A percentile compares a stretch with the other conserved stretches of the same genome.
Conservation (phyloP, 2,888 invertebrate species). For the Coenonympha glycerion region DNA sequence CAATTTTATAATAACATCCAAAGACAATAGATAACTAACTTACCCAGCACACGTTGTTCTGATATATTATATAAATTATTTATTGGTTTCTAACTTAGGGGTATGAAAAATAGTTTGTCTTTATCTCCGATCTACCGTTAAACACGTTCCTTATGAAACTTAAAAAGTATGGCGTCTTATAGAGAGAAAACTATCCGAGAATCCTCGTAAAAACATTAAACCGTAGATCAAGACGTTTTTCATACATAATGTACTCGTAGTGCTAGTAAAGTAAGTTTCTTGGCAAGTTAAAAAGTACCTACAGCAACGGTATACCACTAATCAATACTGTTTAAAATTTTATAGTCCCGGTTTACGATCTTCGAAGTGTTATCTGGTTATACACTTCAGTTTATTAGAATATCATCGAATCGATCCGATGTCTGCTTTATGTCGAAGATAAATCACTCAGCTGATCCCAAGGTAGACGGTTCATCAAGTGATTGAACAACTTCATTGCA, state of each 20-base stretch:
- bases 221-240: neutral
- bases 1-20: too few species aligned
- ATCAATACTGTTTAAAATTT: slow-evolving; percentile 13
- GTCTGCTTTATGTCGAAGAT: slow-evolving; percentile 8
- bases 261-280: neutral
- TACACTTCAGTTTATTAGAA: slow-evolving; percentile 3
- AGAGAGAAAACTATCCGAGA: neutral
- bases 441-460: slow-evolving; percentile 1
- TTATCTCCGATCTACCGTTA: too few species aligned
- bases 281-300: neutral
- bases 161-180: neutral
- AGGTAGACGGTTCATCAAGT: neutral
- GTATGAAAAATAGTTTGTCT: too few species aligned
- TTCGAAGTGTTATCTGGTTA: slow-evolving; percentile 2
- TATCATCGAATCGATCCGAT: neutral
- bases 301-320: neutral
- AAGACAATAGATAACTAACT: too few species aligned
- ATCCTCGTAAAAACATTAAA: too few species aligned
- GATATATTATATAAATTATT: too few species aligned
- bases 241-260: neutral
- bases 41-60: too few species aligned
- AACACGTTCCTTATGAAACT: too few species aligned
- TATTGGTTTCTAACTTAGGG: too few species aligned
- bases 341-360: neutral
- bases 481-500: too few species aligned